Evolutionary conservation across 2,113 vertebrate genomes (phyloP).

Genomic region (Chaetops frenatus): DNA sequence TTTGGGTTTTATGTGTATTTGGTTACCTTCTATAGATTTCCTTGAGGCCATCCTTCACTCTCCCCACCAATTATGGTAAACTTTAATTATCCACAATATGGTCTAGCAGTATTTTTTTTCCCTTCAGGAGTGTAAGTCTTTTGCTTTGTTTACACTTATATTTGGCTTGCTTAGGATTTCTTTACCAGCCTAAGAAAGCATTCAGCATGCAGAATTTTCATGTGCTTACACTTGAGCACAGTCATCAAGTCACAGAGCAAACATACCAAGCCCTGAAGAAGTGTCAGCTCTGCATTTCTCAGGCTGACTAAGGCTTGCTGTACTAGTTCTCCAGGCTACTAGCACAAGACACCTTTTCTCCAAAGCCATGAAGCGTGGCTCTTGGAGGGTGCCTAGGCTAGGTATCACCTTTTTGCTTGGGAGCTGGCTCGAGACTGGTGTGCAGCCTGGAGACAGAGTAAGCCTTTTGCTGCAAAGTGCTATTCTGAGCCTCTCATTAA

Average conservation of each 20-base stretch:
- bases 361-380: not conserved
- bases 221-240: not conserved
- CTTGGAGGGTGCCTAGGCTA: not conserved
- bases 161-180: not conserved
- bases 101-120: not conserved
- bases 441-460: not conserved
- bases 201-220: not conserved
- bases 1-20: not conserved
- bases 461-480: not conserved
- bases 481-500: not conserved
- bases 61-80: not conserved
- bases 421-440: accelerated
- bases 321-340: not conserved
- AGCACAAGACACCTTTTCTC: not conserved
- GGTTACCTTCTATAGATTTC: not conserved
- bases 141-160: not conserved
- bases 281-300: not conserved
- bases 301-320: not conserved
- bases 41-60: not conserved
- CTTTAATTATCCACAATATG: not conserved
- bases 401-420: not conserved
- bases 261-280: not conserved
- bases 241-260: slow-evolving; percentile 1
- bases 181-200: not conserved
- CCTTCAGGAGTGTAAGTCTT: not conserved